Evolutionary conservation across 92 coral and sea anemone genomes (phyloP).

Genomic region (Heteractis magnifica): DNA sequence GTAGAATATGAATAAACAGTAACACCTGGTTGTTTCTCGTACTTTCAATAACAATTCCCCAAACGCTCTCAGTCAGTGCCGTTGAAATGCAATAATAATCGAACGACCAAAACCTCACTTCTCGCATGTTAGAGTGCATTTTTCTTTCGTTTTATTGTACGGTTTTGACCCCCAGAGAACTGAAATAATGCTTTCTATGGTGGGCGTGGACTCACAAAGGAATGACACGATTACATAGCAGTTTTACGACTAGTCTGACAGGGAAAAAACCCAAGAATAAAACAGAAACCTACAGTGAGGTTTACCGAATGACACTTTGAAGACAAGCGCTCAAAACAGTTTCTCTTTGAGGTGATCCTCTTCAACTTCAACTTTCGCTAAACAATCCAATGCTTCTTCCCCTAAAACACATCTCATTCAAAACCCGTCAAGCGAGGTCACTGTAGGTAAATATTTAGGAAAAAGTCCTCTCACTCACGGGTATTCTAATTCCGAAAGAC

Average conservation of each 20-base stretch:
- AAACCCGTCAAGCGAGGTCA: neutral
- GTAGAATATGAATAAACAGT: constrained; percentile 29
- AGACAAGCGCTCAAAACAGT: constrained; percentile 2
- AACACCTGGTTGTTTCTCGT: constrained; percentile 83
- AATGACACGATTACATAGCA: constrained; percentile 1
- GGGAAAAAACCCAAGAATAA: constrained; percentile 5
- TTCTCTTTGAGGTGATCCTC: neutral
- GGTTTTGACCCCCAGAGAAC: neutral
- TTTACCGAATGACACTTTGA: neutral
- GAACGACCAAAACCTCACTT: no score
- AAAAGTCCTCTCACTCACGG: neutral
- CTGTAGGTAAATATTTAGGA: neutral
- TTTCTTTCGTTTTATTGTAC: neutral
- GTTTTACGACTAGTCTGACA: constrained; percentile 5
- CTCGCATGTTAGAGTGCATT: neutral
- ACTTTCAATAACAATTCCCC: constrained; percentile 28
- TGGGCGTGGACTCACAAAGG: constrained; percentile 5
- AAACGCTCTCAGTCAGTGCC: neutral
- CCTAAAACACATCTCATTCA: neutral
- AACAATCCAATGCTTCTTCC: neutral
- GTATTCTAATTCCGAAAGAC: neutral
- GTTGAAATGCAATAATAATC: no score
- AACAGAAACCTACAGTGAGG: constrained; percentile 10
- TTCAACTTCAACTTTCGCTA: neutral
- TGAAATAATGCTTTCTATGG: neutral